Conservation (phyloP, 2,113 vertebrate species). For the Grantiella picta region DNA sequence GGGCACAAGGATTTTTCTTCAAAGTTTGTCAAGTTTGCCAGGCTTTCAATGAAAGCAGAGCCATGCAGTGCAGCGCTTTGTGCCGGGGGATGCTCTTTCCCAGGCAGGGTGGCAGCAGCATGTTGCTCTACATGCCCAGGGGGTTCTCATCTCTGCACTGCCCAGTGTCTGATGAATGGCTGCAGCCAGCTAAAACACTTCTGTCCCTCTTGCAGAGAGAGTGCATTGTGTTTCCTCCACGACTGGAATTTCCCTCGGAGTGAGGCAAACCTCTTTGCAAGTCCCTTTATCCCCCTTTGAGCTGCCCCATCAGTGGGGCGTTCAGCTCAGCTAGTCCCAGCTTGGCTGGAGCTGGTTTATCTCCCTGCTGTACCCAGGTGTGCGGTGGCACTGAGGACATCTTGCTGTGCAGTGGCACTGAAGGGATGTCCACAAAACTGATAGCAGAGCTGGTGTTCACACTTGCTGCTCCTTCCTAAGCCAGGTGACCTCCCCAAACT, state of each 20-base stretch:
- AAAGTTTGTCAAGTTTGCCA: not conserved
- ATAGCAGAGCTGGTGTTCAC: not conserved
- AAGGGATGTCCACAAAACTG: not conserved
- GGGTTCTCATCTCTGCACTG: not conserved
- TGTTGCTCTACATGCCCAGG: accelerated
- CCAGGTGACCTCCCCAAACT: not conserved
- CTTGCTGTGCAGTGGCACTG: not conserved
- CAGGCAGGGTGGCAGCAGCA: not conserved
- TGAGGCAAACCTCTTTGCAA: not conserved
- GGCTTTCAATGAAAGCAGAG: not conserved
- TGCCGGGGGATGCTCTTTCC: not conserved
- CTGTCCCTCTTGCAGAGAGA: not conserved
- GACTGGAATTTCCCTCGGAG: not conserved
- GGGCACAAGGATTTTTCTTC: not conserved
- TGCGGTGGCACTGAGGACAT: not conserved
- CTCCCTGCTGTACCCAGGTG: not conserved
- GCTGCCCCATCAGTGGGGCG: accelerated
- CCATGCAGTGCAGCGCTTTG: accelerated
- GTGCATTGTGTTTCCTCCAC: not conserved
- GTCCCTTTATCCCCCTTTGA: not conserved
- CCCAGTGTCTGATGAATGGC: not conserved
- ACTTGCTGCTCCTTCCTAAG: not conserved
- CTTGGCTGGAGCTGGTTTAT: not conserved
- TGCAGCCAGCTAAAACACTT: not conserved
- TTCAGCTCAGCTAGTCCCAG: not conserved